Base-by-base conservation (phyloP, 2,888 invertebrate species). In the Miltochrista miniata region DNA sequence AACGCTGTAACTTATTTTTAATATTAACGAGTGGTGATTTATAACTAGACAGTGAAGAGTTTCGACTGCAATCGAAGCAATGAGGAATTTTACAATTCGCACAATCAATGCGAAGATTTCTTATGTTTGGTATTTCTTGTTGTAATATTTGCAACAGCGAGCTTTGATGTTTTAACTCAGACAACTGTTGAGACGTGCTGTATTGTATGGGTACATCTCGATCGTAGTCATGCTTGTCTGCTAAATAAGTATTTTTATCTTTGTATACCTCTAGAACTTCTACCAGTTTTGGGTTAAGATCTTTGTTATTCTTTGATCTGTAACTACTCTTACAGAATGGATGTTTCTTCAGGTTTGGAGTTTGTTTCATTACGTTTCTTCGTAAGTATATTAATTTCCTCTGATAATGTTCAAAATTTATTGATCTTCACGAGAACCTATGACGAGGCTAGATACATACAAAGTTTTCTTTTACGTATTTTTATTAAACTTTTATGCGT, bases 131-230 rank as follows among this genome's bases (percentile, higher is more conserved):
- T 45, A 79, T 50, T 64, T 90, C 87, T 41, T 80, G 72, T 63
- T 88, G 83, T 13, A 90, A 54, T 33, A 90, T 58, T 70, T 87
- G 87, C 68, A 86, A 70, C 30, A 90, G 37, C 1, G 90, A 90
- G 61, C 88, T 85, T 67, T 89, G 77, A 30, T 83, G 57, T 41
- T 87, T 80, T 0, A 85, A 46, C 36, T 87, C 81, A 10, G 59
- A 44, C 1, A 83, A 29, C 42, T 80, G 76, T 53, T 79, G 73
- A 0, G 81, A 75, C 0, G 61, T 37, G 0, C 80, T 79, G 33
- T 68, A 67, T 54, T 80, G 81, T 2, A 85, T 70, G 0, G 88
- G 87, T 14, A 86, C 62, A 48, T 77, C 76, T 38, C 63, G 64
- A 7, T 68, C 68, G 59, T 85, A 86, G 35, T 76, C 66, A 29